Evolutionary conservation across 1,140 invertebrate species (phyloP), one percentile per base, ranked within the genome.

Genomic region (Galleria mellonella): DNA sequence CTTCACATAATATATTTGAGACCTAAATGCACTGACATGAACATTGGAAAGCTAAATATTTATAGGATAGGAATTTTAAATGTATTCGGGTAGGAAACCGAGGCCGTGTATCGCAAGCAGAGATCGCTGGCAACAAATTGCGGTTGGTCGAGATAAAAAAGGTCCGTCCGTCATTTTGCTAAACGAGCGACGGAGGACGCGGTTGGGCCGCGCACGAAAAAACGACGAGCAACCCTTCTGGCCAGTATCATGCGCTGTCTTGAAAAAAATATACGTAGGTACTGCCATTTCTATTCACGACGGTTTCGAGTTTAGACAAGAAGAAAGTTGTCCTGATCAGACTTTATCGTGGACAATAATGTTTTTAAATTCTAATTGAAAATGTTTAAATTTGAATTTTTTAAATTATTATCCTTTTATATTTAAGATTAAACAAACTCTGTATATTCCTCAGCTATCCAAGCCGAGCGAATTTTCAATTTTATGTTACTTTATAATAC

Each of bases 161-260:
- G 74, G 74, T 77, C 65, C 69, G 72, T 77, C 70, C 72, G 72
- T 78, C 74, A 78, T 82, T 82, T 77, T 68, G 68, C 55, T 71
- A 77, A 81, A 77, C 70, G 76, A 74, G 64, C 68, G 55, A 54
- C 56, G 63, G 61, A 51, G 59, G 44, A 50, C 50, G 52, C 48
- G 55, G 47, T 52, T 52, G 59, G 65, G 64, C 32, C 33, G 55
- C 17, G 17, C 2, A 23, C 17, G 17, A 53, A 67, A 60, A 72
- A 67, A 60, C 54, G 49, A 55, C 55, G 47, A 23, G 42, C 65
- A 47, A 55, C 47, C 50, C 51, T 63, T 55, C 42, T 46, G 43
- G 47, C 32, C 45, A 50, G 55, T 63, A 60, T 39, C 51, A 42
- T 32, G 35, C 11, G 38, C 49, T 58, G 60, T 68, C 71, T 73